These are phyloP conservation scores for Lapara coniferarum DNA, from an alignment of 2,888 invertebrate genomes.

Conservation along the genomic window DNA sequence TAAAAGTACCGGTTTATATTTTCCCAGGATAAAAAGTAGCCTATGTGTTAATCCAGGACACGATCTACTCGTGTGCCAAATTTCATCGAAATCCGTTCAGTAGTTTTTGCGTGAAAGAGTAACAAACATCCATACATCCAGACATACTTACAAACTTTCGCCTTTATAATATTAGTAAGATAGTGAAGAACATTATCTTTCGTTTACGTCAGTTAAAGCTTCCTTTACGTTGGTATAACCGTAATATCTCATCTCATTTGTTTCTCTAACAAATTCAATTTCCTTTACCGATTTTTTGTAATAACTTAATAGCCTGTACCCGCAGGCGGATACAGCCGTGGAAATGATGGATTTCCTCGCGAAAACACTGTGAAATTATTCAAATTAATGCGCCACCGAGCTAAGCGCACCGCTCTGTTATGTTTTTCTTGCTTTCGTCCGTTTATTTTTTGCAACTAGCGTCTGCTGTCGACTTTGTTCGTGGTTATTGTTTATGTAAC, in stretches of 20 bases:
- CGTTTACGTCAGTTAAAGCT: neutral
- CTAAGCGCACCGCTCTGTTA: slow-evolving; percentile 31
- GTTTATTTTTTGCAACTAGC: slow-evolving; percentile 18
- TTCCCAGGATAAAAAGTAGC: no score
- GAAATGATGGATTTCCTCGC: slow-evolving; percentile 62
- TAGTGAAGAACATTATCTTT: no score
- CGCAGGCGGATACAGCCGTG: slow-evolving; percentile 27
- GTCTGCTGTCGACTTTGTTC: slow-evolving; percentile 10
- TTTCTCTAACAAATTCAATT: neutral
- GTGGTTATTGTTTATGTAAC: neutral
- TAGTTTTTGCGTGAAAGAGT: no score
- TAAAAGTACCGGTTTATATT: no score
- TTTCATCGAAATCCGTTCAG: no score
- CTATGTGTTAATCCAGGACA: no score
- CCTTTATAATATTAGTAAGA: no score
- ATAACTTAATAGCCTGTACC: slow-evolving; percentile 17
- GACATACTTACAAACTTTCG: no score
- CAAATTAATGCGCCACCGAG: slow-evolving; percentile 65
- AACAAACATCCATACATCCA: no score
- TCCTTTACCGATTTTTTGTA: neutral
- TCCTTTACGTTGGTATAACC: no score
- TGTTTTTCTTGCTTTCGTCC: slow-evolving; percentile 23
- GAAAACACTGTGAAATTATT: slow-evolving; percentile 66
- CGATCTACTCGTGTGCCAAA: no score
- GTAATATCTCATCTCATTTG: neutral